Percentiles rank a stretch among this genome's conserved stretches.
phyloP scores from a whole-genome alignment of 92 coral and sea anemone species.

The Metridium senile region DNA sequence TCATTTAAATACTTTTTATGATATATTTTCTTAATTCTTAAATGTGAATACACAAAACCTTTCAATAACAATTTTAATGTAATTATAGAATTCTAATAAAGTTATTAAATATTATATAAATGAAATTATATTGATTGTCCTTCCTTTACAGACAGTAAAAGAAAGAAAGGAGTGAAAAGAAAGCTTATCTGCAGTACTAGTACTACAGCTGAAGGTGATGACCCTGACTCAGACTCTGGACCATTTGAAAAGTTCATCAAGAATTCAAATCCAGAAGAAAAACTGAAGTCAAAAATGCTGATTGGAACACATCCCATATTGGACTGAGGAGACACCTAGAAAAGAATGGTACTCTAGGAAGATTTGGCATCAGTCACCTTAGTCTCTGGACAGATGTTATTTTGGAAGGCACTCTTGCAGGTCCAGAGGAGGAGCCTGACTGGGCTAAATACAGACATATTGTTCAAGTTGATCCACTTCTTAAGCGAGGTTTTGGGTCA shows the following conservation, averaged over 20 bases:
- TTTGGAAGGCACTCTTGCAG: slow-evolving; percentile 48
- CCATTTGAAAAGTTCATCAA: slow-evolving; percentile 12
- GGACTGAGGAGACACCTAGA: slow-evolving; percentile 34
- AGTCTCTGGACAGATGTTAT: slow-evolving; percentile 63
- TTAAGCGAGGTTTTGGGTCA: slow-evolving; percentile 34
- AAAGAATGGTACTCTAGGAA: slow-evolving; percentile 36
- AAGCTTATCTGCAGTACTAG: slow-evolving; percentile 14
- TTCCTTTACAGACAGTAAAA: slow-evolving; percentile 2
- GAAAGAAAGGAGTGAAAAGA: slow-evolving; percentile 9
- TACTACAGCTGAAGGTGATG: slow-evolving; percentile 3
- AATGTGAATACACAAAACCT: neutral
- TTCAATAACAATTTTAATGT: no score
- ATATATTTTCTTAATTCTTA: neutral
- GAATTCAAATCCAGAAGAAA: slow-evolving; percentile 20
- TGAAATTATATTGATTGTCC: neutral
- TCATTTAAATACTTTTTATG: neutral
- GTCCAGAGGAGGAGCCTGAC: slow-evolving; percentile 48
- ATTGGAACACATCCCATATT: slow-evolving; percentile 54
- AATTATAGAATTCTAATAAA: no score
- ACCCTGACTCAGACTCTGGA: slow-evolving; percentile 15
- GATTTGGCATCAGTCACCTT: slow-evolving; percentile 52
- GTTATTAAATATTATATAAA: no score
- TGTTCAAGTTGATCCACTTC: slow-evolving; percentile 39
- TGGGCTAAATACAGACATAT: slow-evolving; percentile 48
- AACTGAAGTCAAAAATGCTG: slow-evolving; percentile 13